phyloP scores from a whole-genome alignment of 2,113 vertebrate species.

The Himantopus leucocephalus region DNA sequence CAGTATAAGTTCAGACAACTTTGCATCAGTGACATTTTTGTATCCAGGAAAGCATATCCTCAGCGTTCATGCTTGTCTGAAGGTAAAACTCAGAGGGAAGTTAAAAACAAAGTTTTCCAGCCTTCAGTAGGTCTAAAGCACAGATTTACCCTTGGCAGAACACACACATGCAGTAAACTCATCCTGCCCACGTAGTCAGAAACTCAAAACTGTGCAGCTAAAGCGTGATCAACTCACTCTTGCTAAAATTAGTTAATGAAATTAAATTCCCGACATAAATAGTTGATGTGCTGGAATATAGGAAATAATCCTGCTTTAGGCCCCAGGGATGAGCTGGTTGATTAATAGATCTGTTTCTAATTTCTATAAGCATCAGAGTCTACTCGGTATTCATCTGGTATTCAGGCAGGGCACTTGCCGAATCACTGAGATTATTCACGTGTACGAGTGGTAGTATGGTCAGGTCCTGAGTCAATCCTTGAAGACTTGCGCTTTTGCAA shows the following conservation, averaged over 20 bases:
- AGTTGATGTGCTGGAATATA: constrained; percentile 36
- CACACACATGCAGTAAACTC: not conserved
- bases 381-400: not conserved
- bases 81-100: not conserved
- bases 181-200: not conserved
- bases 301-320: constrained; percentile 45
- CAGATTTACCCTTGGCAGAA: not conserved
- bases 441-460: not conserved
- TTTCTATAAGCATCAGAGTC: constrained; percentile 13
- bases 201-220: not conserved
- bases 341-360: constrained; percentile 51
- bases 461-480: not conserved
- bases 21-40: not conserved
- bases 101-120: not conserved
- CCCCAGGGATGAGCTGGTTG: constrained; percentile 23
- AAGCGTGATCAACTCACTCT: not conserved
- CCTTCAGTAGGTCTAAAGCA: not conserved
- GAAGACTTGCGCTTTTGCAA: not conserved
- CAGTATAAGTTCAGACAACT: not conserved
- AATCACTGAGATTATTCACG: not conserved
- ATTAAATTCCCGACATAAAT: constrained; percentile 46
- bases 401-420: not conserved
- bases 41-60: not conserved
- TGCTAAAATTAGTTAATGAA: constrained; percentile 28
- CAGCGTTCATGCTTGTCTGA: not conserved